Conservation (phyloP, 2,888 invertebrate genomes). For the Malthinus seriepunctatus region DNA sequence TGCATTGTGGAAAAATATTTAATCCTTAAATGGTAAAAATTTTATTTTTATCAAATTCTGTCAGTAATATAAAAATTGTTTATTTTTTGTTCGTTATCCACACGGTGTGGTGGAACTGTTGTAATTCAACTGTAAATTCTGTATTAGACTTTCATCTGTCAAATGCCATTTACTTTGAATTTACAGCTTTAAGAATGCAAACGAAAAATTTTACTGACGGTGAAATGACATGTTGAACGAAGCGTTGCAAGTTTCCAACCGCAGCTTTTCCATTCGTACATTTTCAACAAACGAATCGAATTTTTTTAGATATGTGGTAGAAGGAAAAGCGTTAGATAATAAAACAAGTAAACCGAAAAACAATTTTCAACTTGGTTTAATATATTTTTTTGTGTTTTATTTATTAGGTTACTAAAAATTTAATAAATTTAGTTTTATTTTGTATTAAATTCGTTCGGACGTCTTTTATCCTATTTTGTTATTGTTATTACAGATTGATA, state of each 20-base stretch:
- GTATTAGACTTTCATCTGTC: constrained; percentile 10
- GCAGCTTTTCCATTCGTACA: constrained; percentile 1
- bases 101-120: not conserved
- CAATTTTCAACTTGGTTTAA: no score
- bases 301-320: not conserved
- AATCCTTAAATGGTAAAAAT: no score
- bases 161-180: constrained; percentile 9
- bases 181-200: constrained; percentile 10
- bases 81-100: not conserved
- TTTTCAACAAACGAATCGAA: constrained; percentile 2
- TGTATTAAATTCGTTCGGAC: no score
- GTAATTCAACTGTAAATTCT: constrained; percentile 5
- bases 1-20: no score
- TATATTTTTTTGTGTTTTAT: no score
- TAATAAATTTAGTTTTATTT: no score
- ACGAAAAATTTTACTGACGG: constrained; percentile 11
- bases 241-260: constrained; percentile 5
- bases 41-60: no score
- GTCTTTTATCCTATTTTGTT: not conserved
- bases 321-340: no score
- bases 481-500: constrained; percentile 2
- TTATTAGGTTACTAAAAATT: no score
- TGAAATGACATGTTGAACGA: constrained; percentile 13
- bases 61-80: not conserved
- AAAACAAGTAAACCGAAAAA: no score